Conservation (phyloP, 2,113 vertebrate species). For the Aplodontia rufa region DNA sequence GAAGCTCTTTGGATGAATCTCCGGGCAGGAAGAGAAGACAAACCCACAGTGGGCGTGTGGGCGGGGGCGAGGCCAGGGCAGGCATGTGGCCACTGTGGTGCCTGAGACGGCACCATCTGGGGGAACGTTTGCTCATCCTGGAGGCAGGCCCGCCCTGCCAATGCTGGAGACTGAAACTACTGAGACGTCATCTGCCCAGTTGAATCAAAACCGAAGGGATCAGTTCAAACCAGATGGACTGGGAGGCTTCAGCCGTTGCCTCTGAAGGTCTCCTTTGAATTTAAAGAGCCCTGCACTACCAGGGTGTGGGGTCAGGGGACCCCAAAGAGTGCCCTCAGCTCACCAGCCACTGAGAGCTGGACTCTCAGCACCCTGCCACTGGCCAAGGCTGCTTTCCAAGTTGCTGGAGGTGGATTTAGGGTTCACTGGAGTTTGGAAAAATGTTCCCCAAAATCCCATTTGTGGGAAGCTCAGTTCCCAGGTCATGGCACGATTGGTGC, state of each 20-base stretch:
- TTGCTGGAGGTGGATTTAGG: fast-evolving
- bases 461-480: neutral
- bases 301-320: fast-evolving
- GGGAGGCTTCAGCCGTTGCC: neutral
- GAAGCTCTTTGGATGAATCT: neutral
- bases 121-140: neutral
- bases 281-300: neutral
- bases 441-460: neutral
- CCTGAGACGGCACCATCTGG: neutral
- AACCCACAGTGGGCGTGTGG: neutral
- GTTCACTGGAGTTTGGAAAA: neutral
- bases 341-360: too few relatives aligned
- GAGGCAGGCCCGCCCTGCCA: neutral
- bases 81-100: neutral
- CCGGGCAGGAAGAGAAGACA: neutral
- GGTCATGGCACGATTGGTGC: neutral
- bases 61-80: neutral
- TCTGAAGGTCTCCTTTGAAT: neutral
- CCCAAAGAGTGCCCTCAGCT: fast-evolving
- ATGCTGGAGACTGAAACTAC: neutral
- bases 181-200: slow-evolving; percentile 4
- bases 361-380: fast-evolving
- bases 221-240: slow-evolving; percentile 20
- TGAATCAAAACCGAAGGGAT: slow-evolving; percentile 1
- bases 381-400: neutral